phyloP scores from a whole-genome alignment of 2,888 invertebrate species.

The Apamea crenata region DNA sequence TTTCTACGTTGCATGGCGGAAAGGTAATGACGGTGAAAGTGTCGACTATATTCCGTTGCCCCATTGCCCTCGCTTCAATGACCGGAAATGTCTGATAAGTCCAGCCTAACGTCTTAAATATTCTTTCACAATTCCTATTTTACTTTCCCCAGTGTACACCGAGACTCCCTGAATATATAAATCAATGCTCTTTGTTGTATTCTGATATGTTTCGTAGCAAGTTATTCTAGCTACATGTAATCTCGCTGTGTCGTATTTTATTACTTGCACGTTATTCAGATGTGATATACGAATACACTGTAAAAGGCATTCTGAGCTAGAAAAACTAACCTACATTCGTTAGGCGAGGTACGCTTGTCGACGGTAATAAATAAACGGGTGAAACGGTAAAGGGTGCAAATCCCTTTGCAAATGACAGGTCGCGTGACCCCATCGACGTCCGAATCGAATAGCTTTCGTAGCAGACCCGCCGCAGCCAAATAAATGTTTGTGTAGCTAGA shows the following conservation, averaged over 20 bases:
- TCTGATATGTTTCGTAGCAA: slow-evolving; percentile 69
- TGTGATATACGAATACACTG: slow-evolving; percentile 57
- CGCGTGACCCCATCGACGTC: slow-evolving; percentile 76
- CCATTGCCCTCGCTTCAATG: slow-evolving; percentile 80
- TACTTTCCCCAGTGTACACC: slow-evolving; percentile 68
- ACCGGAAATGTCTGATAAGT: slow-evolving; percentile 85
- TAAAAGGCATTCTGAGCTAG: slow-evolving; percentile 57
- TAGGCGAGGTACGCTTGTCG: slow-evolving; percentile 70
- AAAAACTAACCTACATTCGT: slow-evolving; percentile 75
- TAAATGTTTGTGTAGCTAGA: slow-evolving; percentile 61
- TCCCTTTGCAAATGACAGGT: slow-evolving; percentile 86
- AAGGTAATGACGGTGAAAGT: slow-evolving; percentile 75
- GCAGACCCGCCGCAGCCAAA: slow-evolving; percentile 65
- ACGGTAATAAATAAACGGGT: slow-evolving; percentile 82
- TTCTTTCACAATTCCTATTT: slow-evolving; percentile 76
- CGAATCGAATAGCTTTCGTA: slow-evolving; percentile 62
- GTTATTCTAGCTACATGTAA: slow-evolving; percentile 64
- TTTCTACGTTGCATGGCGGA: slow-evolving; percentile 33
- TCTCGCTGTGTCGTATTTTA: slow-evolving; percentile 63
- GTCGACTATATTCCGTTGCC: slow-evolving; percentile 75
- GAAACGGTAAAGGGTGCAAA: slow-evolving; percentile 81
- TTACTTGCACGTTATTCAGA: slow-evolving; percentile 61
- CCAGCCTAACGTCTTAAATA: slow-evolving; percentile 77
- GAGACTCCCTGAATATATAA: slow-evolving; percentile 73
- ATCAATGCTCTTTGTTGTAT: slow-evolving; percentile 73